These are phyloP conservation scores for Planiliza haematocheilus DNA, from an alignment of 2,113 vertebrate species.

Conservation along the genomic window DNA sequence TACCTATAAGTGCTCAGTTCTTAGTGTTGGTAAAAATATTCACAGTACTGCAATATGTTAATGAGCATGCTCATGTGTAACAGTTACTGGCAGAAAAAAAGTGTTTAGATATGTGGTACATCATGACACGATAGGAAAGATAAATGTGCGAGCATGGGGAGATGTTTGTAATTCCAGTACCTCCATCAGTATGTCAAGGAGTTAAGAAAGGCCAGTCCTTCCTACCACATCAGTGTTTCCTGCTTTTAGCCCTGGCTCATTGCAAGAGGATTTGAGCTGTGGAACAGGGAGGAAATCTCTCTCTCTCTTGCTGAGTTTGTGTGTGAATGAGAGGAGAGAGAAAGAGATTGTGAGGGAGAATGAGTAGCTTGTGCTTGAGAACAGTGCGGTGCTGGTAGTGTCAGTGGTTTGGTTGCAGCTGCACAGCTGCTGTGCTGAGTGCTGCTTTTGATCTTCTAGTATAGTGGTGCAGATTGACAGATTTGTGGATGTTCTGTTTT, in stretches of 20 bases:
- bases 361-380: constrained; percentile 28
- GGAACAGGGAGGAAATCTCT: constrained; percentile 13
- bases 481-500: constrained; percentile 6
- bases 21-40: no score
- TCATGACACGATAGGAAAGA: neutral
- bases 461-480: constrained; percentile 25
- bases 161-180: neutral
- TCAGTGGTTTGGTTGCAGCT: constrained; percentile 38
- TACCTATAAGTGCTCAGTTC: no score
- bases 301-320: neutral
- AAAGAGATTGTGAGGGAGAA: constrained; percentile 4
- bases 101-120: neutral
- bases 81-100: neutral
- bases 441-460: constrained; percentile 29
- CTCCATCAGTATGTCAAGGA: neutral
- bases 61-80: no score
- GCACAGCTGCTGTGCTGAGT: constrained; percentile 14
- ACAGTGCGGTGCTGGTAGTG: constrained; percentile 3
- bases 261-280: neutral
- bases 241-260: constrained; percentile 27
- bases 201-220: neutral
- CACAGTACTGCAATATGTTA: no score
- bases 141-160: neutral
- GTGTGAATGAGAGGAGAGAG: neutral
- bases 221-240: constrained; percentile 12